A percentile compares a stretch with the other conserved stretches of the same genome.
phyloP scores from a whole-genome alignment of 92 coral and sea anemone genomes.

The Porites rus region DNA sequence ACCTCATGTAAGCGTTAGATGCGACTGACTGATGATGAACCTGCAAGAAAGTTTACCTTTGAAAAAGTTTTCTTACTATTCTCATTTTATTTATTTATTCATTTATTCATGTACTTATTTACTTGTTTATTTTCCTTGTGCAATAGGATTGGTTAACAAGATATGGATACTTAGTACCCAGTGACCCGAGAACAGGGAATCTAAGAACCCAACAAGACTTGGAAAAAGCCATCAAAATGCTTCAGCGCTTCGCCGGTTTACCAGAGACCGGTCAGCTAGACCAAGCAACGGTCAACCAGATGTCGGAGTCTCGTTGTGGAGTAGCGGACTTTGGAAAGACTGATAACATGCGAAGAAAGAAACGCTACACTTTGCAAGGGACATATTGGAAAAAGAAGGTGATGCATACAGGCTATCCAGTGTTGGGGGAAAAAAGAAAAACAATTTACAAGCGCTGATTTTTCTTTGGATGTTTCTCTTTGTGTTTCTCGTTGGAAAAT shows the following conservation, averaged over 20 bases:
- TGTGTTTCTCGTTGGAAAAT: too few relatives aligned
- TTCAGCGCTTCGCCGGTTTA: slow-evolving; percentile 84
- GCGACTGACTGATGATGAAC: too few relatives aligned
- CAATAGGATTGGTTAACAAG: slow-evolving; percentile 72
- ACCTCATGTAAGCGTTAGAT: too few relatives aligned
- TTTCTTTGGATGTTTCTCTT: not conserved
- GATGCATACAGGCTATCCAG: not conserved
- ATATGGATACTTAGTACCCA: slow-evolving; percentile 77
- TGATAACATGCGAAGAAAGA: slow-evolving; percentile 78
- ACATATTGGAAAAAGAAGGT: slow-evolving; percentile 85
- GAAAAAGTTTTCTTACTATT: too few relatives aligned
- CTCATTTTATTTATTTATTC: too few relatives aligned
- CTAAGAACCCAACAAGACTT: slow-evolving; percentile 73
- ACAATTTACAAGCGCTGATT: not conserved
- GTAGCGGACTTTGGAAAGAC: slow-evolving; percentile 85
- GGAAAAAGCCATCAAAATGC: slow-evolving; percentile 59
- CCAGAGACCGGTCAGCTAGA: slow-evolving; percentile 83
- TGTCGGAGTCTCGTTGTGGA: slow-evolving; percentile 84
- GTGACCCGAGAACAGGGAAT: slow-evolving; percentile 79
- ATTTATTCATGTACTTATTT: not conserved
- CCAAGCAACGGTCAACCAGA: slow-evolving; percentile 68
- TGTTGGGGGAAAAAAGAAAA: too few relatives aligned
- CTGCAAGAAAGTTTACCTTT: too few relatives aligned
- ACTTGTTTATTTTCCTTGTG: not conserved
- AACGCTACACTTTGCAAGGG: slow-evolving; percentile 84